Base-by-base conservation (phyloP, 1,140 invertebrate genomes). In the Eciton burchellii region DNA sequence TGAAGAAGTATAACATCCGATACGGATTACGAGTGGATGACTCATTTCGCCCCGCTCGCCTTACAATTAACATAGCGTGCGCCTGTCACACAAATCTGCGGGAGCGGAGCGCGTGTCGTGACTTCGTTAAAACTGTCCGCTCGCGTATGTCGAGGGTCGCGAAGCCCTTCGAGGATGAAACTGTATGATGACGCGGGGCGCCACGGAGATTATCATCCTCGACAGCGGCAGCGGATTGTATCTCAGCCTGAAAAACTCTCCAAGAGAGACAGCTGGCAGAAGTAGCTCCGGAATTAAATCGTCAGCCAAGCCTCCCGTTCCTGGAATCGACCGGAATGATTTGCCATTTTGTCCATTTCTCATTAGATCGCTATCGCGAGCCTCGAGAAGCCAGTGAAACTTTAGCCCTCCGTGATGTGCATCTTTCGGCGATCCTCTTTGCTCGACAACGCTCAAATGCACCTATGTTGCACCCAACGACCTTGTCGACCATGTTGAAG, bases 11-110 rank as follows among this genome's bases (percentile, higher is more conserved):
- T n/a, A n/a, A n/a, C 65, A 65, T 76, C 60, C 65, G 47, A 62
- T 62, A 49, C 56, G 41, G 26, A 72, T 72, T 72, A 76, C 45
- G 26, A 63, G 89, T 91, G 84, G 83, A 86, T 91, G 90, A 91
- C 84, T 92, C 90, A 91, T 77, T 84, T 82, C 60, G n/a, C 49
- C 83, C 65, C 56, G 65, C 66, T 87, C 84, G 81, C 65, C 29
- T 29, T 65, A 57, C 16, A 41, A 70, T 68, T 41, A 70, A 65
- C 19, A 5, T 82, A 57, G 83, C 82, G 84, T 81, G 82, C 35
- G 26, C 47, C 41, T 49, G 26, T 26, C 60, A 1, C 63, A 71
- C 71, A 82, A 82, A 86, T 85, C 65, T 54, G 8, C 26, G 21
- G 21, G 68, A 70, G 12, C 14, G 59, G 12, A 41, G 12, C 6